phyloP scores from a whole-genome alignment of 2,797 vertebrate species.

The Cyclura pinguis region DNA sequence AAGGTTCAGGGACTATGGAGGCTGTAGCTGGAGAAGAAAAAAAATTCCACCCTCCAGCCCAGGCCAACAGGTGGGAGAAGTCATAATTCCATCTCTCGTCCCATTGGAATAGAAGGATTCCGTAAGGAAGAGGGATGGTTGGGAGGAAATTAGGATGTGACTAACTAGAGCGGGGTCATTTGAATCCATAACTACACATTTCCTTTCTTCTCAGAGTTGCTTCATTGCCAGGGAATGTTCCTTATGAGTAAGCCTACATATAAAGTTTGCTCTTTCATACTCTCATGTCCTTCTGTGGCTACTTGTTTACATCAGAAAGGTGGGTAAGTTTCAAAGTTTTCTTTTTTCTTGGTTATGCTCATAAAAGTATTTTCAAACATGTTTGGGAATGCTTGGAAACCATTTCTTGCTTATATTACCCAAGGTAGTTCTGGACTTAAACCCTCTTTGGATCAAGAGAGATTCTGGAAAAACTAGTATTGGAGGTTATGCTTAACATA shows the following conservation, averaged over 20 bases:
- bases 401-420: no score
- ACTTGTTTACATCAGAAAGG: not conserved
- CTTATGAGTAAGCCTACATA: not conserved
- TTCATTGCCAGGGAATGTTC: not conserved
- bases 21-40: no score
- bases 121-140: not conserved
- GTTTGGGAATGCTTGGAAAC: no score
- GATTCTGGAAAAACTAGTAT: no score
- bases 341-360: no score
- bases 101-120: not conserved
- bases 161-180: no score
- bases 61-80: not conserved
- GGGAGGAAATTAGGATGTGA: not conserved
- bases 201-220: not conserved
- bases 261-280: not conserved
- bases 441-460: no score
- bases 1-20: not conserved
- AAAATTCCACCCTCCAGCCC: not conserved
- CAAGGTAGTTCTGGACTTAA: no score
- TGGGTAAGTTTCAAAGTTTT: conserved; percentile 1
- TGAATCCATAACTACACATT: not conserved
- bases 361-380: no score
- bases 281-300: not conserved
- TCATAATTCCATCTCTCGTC: not conserved
- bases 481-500: no score